A percentile compares a stretch with the other conserved stretches of the same genome.
These are phyloP conservation scores for Corythaeola cristata DNA, from an alignment of 2,113 vertebrate species.

Conservation along the genomic window DNA sequence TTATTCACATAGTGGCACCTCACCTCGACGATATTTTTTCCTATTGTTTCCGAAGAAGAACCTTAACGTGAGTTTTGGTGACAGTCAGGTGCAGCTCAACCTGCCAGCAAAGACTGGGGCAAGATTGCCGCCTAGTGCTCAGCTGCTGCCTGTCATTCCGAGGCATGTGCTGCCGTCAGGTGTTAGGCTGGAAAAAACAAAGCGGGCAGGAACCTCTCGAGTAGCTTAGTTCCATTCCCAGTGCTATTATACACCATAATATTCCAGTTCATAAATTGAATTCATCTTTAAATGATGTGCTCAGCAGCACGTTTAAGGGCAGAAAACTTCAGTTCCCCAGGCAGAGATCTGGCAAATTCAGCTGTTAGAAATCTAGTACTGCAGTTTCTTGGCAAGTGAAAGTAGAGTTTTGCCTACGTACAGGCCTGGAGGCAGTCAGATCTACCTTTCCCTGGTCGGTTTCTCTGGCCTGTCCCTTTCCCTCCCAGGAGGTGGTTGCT, in stretches of 20 bases:
- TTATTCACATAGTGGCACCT: background rate
- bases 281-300: background rate
- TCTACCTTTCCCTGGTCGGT: background rate
- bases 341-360: background rate
- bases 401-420: background rate
- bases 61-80: background rate
- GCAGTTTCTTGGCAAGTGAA: background rate
- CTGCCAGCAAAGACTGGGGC: background rate
- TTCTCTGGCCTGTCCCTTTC: background rate
- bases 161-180: background rate
- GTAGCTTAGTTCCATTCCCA: background rate
- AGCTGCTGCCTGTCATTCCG: background rate
- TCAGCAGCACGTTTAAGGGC: background rate
- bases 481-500: background rate
- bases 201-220: background rate
- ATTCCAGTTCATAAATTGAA: background rate
- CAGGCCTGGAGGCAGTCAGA: background rate
- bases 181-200: background rate
- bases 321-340: background rate
- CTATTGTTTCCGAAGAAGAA: background rate
- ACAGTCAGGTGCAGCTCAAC: background rate
- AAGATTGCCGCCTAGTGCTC: background rate
- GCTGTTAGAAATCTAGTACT: background rate
- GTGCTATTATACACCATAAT: background rate
- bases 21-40: background rate